Percentiles rank a stretch among this genome's conserved stretches.
phyloP scores from a whole-genome alignment of 1,140 invertebrate species.

The Leptoteleia sp. region DNA sequence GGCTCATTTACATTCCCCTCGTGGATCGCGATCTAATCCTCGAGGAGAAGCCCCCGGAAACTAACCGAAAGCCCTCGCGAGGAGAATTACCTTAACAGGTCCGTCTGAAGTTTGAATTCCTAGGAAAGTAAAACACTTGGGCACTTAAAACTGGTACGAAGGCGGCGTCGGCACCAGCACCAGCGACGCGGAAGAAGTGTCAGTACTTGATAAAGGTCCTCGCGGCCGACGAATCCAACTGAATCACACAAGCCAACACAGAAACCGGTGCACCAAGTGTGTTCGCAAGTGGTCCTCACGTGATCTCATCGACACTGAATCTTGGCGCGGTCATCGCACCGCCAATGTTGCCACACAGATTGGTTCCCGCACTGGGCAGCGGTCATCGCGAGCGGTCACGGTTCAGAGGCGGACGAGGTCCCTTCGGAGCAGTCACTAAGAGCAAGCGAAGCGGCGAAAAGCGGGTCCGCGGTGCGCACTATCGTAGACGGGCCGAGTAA shows the following conservation, averaged over 20 bases:
- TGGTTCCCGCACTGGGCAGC: slow-evolving; percentile 12
- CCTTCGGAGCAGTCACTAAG: background rate
- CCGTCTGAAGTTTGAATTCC: slow-evolving; percentile 5
- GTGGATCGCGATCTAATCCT: slow-evolving; percentile 24
- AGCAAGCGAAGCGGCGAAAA: background rate
- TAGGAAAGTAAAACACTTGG: slow-evolving; percentile 18
- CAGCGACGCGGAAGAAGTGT: slow-evolving; percentile 1
- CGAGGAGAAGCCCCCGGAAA: background rate
- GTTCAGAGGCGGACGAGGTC: slow-evolving; percentile 11
- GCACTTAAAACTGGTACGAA: background rate
- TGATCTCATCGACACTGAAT: slow-evolving; percentile 53
- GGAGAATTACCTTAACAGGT: slow-evolving; percentile 25
- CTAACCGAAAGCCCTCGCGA: background rate
- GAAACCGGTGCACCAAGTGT: slow-evolving; percentile 1
- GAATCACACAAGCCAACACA: slow-evolving; percentile 7
- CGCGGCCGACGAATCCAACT: background rate
- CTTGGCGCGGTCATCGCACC: slow-evolving; percentile 47
- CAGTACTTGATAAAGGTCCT: slow-evolving; percentile 15
- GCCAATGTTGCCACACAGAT: slow-evolving; percentile 8
- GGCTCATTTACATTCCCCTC: slow-evolving; percentile 36
- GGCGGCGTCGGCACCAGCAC: background rate
- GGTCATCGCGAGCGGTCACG: slow-evolving; percentile 30
- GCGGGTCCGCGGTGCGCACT: slow-evolving; percentile 9
- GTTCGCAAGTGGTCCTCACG: slow-evolving; percentile 32
- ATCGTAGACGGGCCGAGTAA: slow-evolving; percentile 11